These are phyloP conservation scores for Vesta saturnalis DNA, from an alignment of 2,888 invertebrate genomes.

Conservation along the genomic window DNA sequence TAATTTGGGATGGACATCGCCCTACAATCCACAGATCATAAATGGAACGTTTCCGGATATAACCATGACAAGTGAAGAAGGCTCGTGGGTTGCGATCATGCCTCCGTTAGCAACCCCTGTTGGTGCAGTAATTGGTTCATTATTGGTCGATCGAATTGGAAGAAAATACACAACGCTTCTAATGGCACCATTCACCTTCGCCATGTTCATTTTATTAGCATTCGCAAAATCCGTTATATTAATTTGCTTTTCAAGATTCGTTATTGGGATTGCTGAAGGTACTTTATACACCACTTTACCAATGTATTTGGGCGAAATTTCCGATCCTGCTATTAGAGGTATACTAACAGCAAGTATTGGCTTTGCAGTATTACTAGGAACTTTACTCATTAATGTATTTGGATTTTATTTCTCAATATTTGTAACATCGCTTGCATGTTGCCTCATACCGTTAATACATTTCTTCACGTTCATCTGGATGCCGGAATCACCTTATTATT, in stretches of 20 bases:
- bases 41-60: slow-evolving; percentile 62
- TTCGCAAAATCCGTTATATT: slow-evolving; percentile 67
- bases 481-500: slow-evolving; percentile 73
- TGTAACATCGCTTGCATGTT: slow-evolving; percentile 67
- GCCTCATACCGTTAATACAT: slow-evolving; percentile 68
- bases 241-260: slow-evolving; percentile 62
- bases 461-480: slow-evolving; percentile 68
- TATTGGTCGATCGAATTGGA: slow-evolving; percentile 71
- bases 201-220: slow-evolving; percentile 71
- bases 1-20: slow-evolving; percentile 68
- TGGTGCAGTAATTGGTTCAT: slow-evolving; percentile 70
- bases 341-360: slow-evolving; percentile 71
- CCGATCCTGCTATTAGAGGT: slow-evolving; percentile 67
- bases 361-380: slow-evolving; percentile 66
- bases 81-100: slow-evolving; percentile 72
- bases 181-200: slow-evolving; percentile 60
- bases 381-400: slow-evolving; percentile 70
- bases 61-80: slow-evolving; percentile 64
- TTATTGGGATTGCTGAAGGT: slow-evolving; percentile 66
- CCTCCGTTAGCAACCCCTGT: slow-evolving; percentile 72
- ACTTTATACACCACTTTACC: slow-evolving; percentile 61
- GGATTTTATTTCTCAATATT: slow-evolving; percentile 69
- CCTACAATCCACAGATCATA: slow-evolving; percentile 65
- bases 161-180: slow-evolving; percentile 63
- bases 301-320: slow-evolving; percentile 70